These are phyloP conservation scores for Abscondita cerata DNA, from an alignment of 2,888 invertebrate genomes.

Conservation along the genomic window DNA sequence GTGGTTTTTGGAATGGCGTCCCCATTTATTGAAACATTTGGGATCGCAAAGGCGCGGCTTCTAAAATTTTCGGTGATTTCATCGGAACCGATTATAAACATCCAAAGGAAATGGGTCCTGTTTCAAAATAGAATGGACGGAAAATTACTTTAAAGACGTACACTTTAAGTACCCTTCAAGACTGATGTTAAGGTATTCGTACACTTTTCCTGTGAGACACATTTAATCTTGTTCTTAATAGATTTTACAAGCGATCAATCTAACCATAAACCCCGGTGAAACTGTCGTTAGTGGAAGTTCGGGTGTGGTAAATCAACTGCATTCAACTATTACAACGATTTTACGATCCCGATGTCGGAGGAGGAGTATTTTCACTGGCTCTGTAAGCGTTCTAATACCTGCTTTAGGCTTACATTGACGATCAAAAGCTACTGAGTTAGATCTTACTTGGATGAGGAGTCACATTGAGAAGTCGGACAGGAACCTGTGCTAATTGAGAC, in stretches of 20 bases:
- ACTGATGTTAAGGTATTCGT: constrained; percentile 69
- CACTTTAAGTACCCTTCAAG: constrained; percentile 84
- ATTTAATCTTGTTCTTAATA: constrained; percentile 49
- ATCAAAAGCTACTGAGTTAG: constrained; percentile 69
- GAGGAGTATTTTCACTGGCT: constrained; percentile 36
- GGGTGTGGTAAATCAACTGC: constrained; percentile 82
- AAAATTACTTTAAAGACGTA: constrained; percentile 74
- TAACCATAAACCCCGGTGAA: constrained; percentile 73
- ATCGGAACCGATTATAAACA: constrained; percentile 82
- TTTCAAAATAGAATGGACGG: constrained; percentile 65
- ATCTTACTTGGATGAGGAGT: constrained; percentile 76
- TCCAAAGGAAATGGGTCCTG: constrained; percentile 67
- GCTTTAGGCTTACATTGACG: constrained; percentile 57
- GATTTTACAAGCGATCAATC: constrained; percentile 69
- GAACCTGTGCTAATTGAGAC: constrained; percentile 84
- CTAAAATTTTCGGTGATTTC: constrained; percentile 74
- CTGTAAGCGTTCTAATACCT: background rate
- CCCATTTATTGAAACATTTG: constrained; percentile 81
- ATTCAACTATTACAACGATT: constrained; percentile 76
- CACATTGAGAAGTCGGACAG: constrained; percentile 88
- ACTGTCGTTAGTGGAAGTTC: constrained; percentile 76
- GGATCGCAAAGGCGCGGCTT: constrained; percentile 82
- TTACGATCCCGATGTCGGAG: constrained; percentile 72
- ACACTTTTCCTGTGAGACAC: background rate
- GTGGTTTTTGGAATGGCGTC: constrained; percentile 81